Evolutionary conservation across 2,888 invertebrate species (phyloP).

Genomic region (Oscheius sp.): DNA sequence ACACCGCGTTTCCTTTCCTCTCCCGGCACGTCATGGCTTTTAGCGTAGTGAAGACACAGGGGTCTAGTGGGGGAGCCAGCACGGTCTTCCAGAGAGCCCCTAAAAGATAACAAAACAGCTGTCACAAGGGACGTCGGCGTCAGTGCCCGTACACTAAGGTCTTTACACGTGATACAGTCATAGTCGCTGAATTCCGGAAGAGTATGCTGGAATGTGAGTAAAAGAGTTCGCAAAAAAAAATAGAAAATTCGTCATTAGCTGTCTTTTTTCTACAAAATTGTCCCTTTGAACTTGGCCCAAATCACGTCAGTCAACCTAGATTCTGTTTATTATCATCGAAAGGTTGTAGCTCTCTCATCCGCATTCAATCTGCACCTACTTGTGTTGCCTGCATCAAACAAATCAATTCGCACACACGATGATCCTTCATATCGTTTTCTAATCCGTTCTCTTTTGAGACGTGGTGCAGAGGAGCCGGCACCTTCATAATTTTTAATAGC

Average conservation of each 20-base stretch:
- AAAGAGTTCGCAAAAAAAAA: no score
- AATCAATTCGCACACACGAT: background rate
- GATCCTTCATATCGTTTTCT: background rate
- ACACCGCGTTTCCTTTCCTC: background rate
- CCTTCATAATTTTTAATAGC: background rate
- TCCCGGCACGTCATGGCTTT: slow-evolving; percentile 6
- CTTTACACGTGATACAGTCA: slow-evolving; percentile 7
- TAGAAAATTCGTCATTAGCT: no score
- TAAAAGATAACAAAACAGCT: slow-evolving; percentile 32
- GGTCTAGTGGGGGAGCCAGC: background rate
- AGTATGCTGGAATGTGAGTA: no score
- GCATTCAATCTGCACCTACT: slow-evolving; percentile 13
- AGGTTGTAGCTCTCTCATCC: background rate
- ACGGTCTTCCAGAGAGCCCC: background rate
- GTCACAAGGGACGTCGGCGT: slow-evolving; percentile 29
- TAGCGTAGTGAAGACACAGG: background rate
- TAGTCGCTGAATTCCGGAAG: background rate
- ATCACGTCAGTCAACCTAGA: no score
- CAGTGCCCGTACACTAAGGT: slow-evolving; percentile 16
- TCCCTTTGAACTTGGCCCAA: no score
- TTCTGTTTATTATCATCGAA: no score
- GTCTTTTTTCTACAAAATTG: no score
- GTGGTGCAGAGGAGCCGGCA: background rate
- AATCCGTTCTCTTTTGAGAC: background rate
- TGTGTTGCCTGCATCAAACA: background rate